phyloP scores from a whole-genome alignment of 2,113 vertebrate species.

The Beaufortia kweichowensis region DNA sequence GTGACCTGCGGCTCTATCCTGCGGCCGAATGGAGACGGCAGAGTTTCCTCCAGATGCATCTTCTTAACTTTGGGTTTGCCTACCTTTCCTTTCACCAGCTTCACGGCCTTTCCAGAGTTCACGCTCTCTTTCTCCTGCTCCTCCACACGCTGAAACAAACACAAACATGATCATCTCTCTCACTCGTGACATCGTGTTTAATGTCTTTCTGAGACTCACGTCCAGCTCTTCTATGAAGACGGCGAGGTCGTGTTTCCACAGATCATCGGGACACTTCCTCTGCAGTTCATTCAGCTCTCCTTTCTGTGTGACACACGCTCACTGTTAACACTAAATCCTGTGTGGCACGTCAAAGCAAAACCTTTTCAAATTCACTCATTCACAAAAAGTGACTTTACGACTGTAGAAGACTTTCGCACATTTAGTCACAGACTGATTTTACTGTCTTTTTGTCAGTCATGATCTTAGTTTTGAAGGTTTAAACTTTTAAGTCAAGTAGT shows the following conservation, averaged over 20 bases:
- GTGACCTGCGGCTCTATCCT: conserved; percentile 89
- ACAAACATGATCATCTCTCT: not conserved
- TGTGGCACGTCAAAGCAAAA: too few species aligned
- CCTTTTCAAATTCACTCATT: too few species aligned
- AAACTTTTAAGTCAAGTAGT: too few species aligned
- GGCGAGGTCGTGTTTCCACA: conserved; percentile 96
- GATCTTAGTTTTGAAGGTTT: too few species aligned
- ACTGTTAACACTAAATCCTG: not conserved
- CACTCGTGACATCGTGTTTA: not conserved
- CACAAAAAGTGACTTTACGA: too few species aligned
- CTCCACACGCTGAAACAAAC: conserved; percentile 79
- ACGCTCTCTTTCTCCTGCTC: conserved; percentile 86
- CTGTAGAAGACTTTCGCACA: too few species aligned
- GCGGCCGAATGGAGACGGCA: conserved; percentile 91
- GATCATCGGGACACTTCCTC: conserved; percentile 85
- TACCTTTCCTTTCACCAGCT: conserved; percentile 95
- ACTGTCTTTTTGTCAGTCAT: too few species aligned
- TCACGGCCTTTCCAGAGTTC: conserved; percentile 79
- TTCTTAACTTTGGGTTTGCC: conserved; percentile 96
- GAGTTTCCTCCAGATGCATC: conserved; percentile 90
- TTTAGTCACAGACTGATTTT: too few species aligned
- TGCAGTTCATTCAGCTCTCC: conserved; percentile 86
- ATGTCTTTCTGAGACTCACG: conserved; percentile 72
- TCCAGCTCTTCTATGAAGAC: conserved; percentile 94
- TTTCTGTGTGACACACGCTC: conserved; percentile 70